Conservation (phyloP, 2,888 invertebrate genomes). For the Drosophila fulvimacula region DNA sequence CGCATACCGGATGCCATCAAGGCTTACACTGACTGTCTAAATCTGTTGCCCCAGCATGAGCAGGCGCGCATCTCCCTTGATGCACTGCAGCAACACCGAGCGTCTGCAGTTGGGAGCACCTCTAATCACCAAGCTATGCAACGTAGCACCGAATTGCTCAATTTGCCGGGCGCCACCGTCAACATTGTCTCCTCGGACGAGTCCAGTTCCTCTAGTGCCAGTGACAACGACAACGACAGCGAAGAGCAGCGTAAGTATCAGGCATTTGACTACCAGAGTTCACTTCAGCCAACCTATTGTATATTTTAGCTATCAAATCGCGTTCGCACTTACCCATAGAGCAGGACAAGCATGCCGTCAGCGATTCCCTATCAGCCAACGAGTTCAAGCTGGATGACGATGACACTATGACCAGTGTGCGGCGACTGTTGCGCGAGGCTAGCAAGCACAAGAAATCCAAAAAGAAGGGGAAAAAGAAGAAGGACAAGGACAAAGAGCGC, state of each 20-base stretch:
- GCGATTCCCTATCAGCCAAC: constrained; percentile 55
- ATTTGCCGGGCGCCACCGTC: constrained; percentile 16
- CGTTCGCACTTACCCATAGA: constrained; percentile 87
- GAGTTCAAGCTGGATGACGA: constrained; percentile 87
- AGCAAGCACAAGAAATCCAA: constrained; percentile 89
- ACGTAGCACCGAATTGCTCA: constrained; percentile 20
- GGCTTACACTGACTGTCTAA: constrained; percentile 93
- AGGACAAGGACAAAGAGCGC: constrained; percentile 72
- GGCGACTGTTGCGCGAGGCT: constrained; percentile 93
- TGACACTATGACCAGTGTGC: constrained; percentile 93
- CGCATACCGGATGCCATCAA: constrained; percentile 93
- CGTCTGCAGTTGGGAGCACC: constrained; percentile 9
- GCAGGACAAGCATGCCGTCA: constrained; percentile 75
- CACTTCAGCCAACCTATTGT: constrained; percentile 28
- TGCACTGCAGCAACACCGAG: constrained; percentile 88
- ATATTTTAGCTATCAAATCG: constrained; percentile 53
- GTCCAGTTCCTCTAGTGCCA: constrained; percentile 59
- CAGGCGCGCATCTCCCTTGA: constrained; percentile 94
- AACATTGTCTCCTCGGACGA: constrained; percentile 58
- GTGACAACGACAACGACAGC: constrained; percentile 42
- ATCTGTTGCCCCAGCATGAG: constrained; percentile 93
- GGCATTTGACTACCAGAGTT: not conserved
- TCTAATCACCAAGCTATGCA: constrained; percentile 12
- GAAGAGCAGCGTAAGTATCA: constrained; percentile 63
- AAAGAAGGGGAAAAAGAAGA: constrained; percentile 86